Conservation (phyloP, 2,113 vertebrate species). For the Xenus cinereus region DNA sequence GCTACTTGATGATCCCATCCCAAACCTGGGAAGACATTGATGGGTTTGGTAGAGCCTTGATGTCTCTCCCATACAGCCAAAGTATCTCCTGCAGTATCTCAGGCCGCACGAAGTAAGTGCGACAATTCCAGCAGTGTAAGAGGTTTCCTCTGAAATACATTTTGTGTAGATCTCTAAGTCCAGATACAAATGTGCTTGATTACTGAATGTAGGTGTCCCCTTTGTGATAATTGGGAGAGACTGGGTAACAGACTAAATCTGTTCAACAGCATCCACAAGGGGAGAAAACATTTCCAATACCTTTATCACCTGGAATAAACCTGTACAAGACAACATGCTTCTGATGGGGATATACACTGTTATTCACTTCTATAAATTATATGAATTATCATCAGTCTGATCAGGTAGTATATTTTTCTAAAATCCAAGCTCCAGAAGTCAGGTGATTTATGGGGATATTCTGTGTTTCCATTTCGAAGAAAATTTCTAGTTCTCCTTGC, state of each 20-base stretch:
- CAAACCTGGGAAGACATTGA: fast-evolving
- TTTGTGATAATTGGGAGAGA: not conserved
- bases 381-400: not conserved
- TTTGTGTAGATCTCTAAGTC: not conserved
- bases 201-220: not conserved
- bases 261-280: not conserved
- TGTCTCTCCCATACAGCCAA: not conserved
- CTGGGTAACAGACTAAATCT: not conserved
- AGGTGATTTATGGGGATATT: not conserved
- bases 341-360: not conserved
- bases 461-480: not conserved
- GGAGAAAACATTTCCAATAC: not conserved
- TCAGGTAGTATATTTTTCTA: not conserved
- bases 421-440: not conserved
- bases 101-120: not conserved
- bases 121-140: not conserved
- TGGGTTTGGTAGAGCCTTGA: not conserved
- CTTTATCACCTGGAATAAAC: not conserved
- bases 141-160: not conserved
- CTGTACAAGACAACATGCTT: not conserved
- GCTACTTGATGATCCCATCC: not conserved
- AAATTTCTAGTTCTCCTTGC: not conserved
- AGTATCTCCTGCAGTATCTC: not conserved
- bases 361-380: not conserved
- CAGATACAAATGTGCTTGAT: not conserved